Conservation (phyloP, 2,888 invertebrate genomes). For the Lathronympha strigana region DNA sequence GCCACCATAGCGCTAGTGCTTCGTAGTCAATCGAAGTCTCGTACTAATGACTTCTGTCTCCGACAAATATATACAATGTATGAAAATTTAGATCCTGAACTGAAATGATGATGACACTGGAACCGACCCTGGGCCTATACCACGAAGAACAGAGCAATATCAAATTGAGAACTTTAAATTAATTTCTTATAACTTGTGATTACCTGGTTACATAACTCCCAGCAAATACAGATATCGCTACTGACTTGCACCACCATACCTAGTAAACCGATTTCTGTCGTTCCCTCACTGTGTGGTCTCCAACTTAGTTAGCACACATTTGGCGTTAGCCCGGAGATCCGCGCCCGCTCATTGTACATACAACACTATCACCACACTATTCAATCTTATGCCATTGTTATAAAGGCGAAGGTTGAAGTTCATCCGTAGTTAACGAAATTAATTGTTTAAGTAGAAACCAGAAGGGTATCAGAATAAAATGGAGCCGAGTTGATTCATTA, state of each 20-base stretch:
- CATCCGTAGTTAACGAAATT: constrained; percentile 13
- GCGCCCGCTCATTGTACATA: constrained; percentile 25
- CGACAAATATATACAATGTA: no score
- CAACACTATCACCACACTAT: neutral
- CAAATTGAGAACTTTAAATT: no score
- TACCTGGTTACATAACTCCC: no score
- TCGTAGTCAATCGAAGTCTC: no score
- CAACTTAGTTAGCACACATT: constrained; percentile 68
- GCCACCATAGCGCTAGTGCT: no score
- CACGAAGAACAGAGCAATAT: no score
- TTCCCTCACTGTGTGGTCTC: constrained; percentile 52
- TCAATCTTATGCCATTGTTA: neutral
- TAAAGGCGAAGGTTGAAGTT: neutral
- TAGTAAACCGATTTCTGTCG: constrained; percentile 67
- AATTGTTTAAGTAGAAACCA: constrained; percentile 14
- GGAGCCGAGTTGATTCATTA: neutral
- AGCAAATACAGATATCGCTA: no score
- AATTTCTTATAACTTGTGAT: no score
- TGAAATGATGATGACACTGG: no score
- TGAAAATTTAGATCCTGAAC: no score
- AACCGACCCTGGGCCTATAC: no score
- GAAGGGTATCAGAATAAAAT: constrained; percentile 3
- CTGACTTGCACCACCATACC: constrained; percentile 43
- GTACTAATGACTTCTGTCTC: no score
- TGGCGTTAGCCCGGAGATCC: constrained; percentile 46